Conservation (phyloP, 2,113 vertebrate genomes). For the Mohoua ochrocephala region DNA sequence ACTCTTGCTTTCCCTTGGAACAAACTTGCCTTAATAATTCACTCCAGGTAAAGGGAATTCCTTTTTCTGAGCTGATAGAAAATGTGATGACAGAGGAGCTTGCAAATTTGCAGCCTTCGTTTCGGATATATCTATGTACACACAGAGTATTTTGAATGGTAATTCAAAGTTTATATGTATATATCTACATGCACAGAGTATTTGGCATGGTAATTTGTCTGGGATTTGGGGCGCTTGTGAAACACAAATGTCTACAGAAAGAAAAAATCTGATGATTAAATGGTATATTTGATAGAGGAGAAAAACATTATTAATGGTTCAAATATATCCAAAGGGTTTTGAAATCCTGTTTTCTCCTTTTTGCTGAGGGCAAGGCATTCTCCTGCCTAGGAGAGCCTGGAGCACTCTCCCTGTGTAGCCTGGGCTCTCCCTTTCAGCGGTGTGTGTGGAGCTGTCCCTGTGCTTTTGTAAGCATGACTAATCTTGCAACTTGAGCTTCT, state of each 20-base stretch:
- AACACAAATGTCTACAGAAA: neutral
- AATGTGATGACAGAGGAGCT: neutral
- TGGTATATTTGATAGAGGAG: neutral
- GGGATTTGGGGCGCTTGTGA: neutral
- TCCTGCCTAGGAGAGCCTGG: neutral
- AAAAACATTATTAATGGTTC: neutral
- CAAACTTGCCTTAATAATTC: neutral
- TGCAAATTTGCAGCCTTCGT: neutral
- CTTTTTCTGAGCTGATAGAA: neutral
- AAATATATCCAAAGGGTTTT: neutral
- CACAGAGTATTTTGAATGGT: neutral
- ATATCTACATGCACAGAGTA: fast-evolving
- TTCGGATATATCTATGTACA: neutral
- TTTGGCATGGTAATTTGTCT: neutral
- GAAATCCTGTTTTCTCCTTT: neutral
- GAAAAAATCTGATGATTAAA: neutral
- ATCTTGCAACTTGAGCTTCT: neutral
- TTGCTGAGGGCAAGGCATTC: neutral
- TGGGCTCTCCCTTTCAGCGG: neutral
- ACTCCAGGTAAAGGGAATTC: neutral
- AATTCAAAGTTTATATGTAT: neutral
- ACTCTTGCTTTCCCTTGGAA: neutral
- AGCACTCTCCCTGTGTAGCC: neutral
- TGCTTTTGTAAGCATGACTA: neutral
- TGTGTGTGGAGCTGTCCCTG: neutral